Conservation (phyloP, 2,797 vertebrate species). For the Hippocampus kuda region DNA sequence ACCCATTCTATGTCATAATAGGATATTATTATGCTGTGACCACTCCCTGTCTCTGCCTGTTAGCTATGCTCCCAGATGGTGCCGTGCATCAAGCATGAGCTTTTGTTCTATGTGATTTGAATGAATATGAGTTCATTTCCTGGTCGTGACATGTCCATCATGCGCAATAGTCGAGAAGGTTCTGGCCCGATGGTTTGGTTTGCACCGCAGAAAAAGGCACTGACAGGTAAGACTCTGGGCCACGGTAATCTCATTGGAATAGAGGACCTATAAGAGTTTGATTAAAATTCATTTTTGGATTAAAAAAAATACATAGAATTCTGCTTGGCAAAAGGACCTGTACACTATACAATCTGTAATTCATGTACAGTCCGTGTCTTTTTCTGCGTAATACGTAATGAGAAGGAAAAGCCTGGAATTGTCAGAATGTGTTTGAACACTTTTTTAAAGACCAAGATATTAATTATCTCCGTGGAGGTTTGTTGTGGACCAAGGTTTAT, state of each 20-base stretch:
- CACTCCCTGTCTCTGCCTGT: slow-evolving; percentile 17
- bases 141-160: slow-evolving; percentile 55
- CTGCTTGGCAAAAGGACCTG: slow-evolving; percentile 10
- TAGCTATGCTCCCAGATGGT: slow-evolving; percentile 36
- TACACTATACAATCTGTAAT: neutral
- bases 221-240: slow-evolving; percentile 49
- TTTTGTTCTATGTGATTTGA: slow-evolving; percentile 44
- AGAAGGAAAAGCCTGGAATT: neutral
- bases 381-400: slow-evolving; percentile 5
- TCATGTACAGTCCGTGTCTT: neutral
- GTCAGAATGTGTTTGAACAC: slow-evolving; percentile 8
- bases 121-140: slow-evolving; percentile 57
- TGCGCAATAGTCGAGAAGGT: slow-evolving; percentile 43
- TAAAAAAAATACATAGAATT: slow-evolving; percentile 43
- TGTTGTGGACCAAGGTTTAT: slow-evolving; percentile 1
- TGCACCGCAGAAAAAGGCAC: slow-evolving; percentile 25
- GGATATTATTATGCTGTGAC: slow-evolving; percentile 24
- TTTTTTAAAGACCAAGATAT: neutral
- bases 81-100: slow-evolving; percentile 25
- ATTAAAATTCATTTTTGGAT: slow-evolving; percentile 60
- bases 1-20: slow-evolving; percentile 10
- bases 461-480: slow-evolving; percentile 5
- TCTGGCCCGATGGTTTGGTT: slow-evolving; percentile 40
- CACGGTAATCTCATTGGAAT: too few relatives aligned
- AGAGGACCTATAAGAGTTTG: slow-evolving; percentile 45